These are phyloP conservation scores for Opisthocomus hoazin DNA, from an alignment of 2,113 vertebrate genomes.

Conservation along the genomic window DNA sequence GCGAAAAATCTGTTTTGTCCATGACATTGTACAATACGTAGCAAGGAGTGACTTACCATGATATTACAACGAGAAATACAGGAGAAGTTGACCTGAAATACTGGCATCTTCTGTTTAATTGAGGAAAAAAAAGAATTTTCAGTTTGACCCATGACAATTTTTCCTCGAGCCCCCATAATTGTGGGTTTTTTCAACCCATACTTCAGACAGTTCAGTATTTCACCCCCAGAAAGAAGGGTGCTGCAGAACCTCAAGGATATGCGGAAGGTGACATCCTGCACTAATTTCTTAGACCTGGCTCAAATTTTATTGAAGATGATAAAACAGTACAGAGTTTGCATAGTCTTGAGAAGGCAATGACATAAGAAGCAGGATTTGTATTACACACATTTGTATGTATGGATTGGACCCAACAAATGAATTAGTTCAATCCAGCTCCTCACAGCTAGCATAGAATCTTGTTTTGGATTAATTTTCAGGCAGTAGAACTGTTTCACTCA, in stretches of 20 bases:
- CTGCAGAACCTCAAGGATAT: background rate
- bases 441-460: background rate
- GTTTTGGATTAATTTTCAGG: slow-evolving; percentile 42
- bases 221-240: background rate
- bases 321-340: background rate
- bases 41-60: background rate
- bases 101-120: background rate
- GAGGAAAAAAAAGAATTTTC: background rate
- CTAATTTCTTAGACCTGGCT: background rate
- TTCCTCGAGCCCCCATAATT: background rate
- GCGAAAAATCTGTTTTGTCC: background rate
- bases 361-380: background rate
- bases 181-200: no score
- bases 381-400: background rate
- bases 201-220: background rate
- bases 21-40: accelerated
- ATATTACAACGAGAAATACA: background rate
- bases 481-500: slow-evolving; percentile 2
- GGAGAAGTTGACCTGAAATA: background rate
- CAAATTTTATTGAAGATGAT: background rate
- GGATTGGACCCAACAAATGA: background rate
- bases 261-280: background rate
- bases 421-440: slow-evolving; percentile 1
- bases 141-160: background rate
- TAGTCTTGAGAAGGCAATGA: background rate